Evolutionary conservation across 2,888 invertebrate species (phyloP), one percentile per base, ranked within the genome.

Genomic region (Diarsia dahlii): DNA sequence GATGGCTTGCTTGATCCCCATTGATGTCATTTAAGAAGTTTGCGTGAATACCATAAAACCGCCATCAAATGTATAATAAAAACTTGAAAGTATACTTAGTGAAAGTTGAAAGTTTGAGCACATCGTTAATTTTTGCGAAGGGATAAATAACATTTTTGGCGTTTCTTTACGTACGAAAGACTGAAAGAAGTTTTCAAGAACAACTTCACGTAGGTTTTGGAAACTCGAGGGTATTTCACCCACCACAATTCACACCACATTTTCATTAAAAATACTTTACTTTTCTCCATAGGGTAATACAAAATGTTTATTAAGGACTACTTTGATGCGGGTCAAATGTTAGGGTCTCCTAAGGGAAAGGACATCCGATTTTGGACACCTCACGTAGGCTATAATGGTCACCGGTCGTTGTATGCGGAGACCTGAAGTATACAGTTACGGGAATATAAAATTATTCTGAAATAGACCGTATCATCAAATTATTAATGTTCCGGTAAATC

Each of bases 251-350:
- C n/a, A n/a, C n/a, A n/a, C n/a, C n/a, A n/a, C n/a, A 72, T 80
- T 74, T 76, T 77, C 67, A 68, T 74, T 71, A 75, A 62, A 78
- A 80, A 76, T 71, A 64, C 34, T 71, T 74, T 73, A 71, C 46
- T 71, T 73, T 71, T 65, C 34, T 58, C 48, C 39, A 74, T 12
- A 23, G 28, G 20, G 23, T 56, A 69, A 70, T 60, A 76, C 15
- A 34, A 66, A 74, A 64, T 75, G 68, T 84, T 78, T 75, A 78
- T 67, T 50, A 71, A 62, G 34, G 66, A 62, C 39, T 63, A 52
- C 50, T 69, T 77, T 76, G 71, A 71, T 65, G 48, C 15, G 58
- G 70, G 71, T 80, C 52, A 63, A 70, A 73, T 50, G 34, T 78
- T 34, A 39, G 48, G 58, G n/a, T 23, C n/a, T 60, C 64, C 52